phyloP scores from a whole-genome alignment of 2,113 vertebrate genomes.

The Loxodonta africana region DNA sequence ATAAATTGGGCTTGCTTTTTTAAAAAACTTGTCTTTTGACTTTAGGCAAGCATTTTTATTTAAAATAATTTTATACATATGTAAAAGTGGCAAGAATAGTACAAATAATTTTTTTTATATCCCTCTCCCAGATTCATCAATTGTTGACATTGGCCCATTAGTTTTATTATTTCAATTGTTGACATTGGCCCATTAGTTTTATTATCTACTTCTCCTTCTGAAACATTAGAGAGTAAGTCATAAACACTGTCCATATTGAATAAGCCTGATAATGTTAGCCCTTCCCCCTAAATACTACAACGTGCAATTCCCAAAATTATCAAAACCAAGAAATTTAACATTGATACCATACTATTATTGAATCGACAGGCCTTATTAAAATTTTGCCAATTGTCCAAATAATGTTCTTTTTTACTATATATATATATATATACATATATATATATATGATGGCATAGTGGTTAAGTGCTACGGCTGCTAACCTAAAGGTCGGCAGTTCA shows the following conservation, averaged over 20 bases:
- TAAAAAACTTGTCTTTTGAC: not conserved
- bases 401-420: not conserved
- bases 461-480: no score
- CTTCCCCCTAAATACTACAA: not conserved
- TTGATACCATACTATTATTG: not conserved
- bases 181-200: not conserved
- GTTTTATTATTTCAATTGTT: no score
- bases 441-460: no score
- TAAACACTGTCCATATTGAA: not conserved
- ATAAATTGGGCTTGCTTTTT: not conserved
- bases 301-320: not conserved
- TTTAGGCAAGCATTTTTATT: not conserved
- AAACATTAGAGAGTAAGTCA: not conserved
- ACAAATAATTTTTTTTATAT: not conserved
- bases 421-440: no score
- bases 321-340: not conserved
- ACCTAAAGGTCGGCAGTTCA: no score
- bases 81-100: not conserved
- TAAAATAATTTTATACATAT: not conserved
- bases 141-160: not conserved
- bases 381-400: not conserved
- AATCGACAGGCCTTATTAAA: no score
- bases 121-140: not conserved
- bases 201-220: not conserved
- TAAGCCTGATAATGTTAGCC: no score